Evolutionary conservation across 2,113 vertebrate species (phyloP).

Genomic region (Pseudopipra pipra): DNA sequence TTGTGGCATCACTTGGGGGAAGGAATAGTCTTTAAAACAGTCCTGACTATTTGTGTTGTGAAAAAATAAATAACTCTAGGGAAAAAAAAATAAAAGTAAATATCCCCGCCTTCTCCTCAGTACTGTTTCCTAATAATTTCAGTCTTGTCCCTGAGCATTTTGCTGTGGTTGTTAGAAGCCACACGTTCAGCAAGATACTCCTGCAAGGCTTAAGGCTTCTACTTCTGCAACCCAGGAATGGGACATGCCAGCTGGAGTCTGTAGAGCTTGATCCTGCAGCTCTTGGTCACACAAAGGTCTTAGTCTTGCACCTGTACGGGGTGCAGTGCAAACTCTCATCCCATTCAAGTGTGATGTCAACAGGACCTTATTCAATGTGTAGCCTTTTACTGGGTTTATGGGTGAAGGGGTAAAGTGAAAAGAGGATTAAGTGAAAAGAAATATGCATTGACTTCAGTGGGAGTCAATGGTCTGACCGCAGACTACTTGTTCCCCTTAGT

Average conservation of each 20-base stretch:
- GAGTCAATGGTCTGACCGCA: background rate
- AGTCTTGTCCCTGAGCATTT: background rate
- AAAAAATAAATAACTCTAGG: background rate
- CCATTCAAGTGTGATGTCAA: background rate
- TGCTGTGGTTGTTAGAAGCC: background rate
- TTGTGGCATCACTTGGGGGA: background rate
- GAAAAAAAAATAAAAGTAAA: background rate
- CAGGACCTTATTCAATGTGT: background rate
- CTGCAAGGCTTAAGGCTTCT: background rate
- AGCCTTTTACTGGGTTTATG: background rate
- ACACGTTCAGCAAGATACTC: fast-evolving
- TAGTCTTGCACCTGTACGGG: background rate
- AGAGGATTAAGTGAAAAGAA: background rate
- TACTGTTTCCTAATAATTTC: background rate
- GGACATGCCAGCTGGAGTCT: background rate
- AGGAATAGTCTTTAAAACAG: background rate
- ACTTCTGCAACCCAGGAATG: background rate
- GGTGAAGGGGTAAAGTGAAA: background rate
- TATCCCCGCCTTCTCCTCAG: background rate
- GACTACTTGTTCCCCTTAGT: background rate
- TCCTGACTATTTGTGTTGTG: background rate
- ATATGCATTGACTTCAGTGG: background rate
- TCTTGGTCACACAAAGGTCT: background rate
- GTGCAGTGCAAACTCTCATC: background rate
- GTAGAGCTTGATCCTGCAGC: background rate